phyloP scores from a whole-genome alignment of 1,140 invertebrate genomes.

The Drosophila bocki region DNA sequence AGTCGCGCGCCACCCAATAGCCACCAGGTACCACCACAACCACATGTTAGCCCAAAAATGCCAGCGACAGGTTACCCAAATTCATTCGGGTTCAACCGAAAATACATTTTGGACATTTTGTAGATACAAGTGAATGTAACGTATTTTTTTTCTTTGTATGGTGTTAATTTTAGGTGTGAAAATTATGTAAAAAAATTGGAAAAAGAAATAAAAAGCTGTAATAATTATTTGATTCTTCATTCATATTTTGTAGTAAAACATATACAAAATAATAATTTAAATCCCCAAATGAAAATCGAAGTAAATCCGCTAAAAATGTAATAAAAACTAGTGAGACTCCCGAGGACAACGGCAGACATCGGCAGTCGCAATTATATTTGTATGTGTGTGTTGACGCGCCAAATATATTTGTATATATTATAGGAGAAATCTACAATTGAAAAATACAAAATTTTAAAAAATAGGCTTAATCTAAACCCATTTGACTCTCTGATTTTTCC shows the following conservation, averaged over 20 bases:
- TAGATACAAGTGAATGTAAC: conserved; percentile 25
- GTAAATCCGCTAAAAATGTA: no score
- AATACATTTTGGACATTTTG: conserved; percentile 39
- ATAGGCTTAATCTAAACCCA: no score
- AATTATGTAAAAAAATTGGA: not conserved
- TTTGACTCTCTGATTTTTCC: no score
- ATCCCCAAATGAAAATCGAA: no score
- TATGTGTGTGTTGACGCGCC: no score
- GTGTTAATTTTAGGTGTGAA: conserved; percentile 15
- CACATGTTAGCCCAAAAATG: conserved; percentile 67
- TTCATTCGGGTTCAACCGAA: conserved; percentile 3
- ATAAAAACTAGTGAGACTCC: no score
- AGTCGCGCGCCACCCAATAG: conserved; percentile 4
- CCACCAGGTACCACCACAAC: conserved; percentile 28
- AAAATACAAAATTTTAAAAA: not conserved
- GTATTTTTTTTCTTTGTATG: not conserved
- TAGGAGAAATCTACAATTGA: not conserved
- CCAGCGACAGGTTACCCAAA: conserved; percentile 48
- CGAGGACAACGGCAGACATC: no score
- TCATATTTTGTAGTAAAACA: no score
- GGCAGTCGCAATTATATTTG: no score
- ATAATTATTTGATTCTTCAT: not conserved
- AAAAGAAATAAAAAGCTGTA: no score
- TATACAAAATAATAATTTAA: no score
- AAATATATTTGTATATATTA: no score